These are phyloP conservation scores for Stictonetta naevosa DNA, from an alignment of 2,113 vertebrate genomes.

Conservation along the genomic window DNA sequence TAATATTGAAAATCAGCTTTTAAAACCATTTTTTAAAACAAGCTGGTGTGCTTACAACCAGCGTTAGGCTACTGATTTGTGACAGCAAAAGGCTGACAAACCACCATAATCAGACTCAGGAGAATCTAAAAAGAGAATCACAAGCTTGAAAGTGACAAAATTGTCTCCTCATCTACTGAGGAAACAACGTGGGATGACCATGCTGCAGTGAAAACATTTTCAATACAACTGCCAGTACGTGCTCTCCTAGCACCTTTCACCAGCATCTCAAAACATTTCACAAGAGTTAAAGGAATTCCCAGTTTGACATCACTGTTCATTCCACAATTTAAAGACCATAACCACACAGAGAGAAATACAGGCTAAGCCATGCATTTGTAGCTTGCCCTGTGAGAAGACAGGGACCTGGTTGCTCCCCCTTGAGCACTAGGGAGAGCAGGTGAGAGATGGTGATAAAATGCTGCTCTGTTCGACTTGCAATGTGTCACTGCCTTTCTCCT, in stretches of 20 bases:
- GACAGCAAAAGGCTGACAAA: constrained; percentile 42
- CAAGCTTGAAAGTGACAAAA: constrained; percentile 49
- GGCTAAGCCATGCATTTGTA: not conserved
- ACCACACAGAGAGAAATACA: not conserved
- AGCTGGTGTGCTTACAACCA: constrained; percentile 31
- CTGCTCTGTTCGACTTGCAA: not conserved
- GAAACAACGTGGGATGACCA: constrained; percentile 31
- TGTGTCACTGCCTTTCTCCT: not conserved
- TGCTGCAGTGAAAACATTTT: constrained; percentile 17
- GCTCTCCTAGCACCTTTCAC: not conserved
- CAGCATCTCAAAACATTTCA: not conserved
- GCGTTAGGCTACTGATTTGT: not conserved
- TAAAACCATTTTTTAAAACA: constrained; percentile 36
- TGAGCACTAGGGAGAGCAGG: not conserved
- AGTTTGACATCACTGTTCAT: not conserved
- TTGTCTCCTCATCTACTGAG: constrained; percentile 26
- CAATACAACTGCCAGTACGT: fast-evolving
- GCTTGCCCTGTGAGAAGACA: not conserved
- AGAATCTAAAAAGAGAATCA: constrained; percentile 50
- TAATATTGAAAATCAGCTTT: not conserved
- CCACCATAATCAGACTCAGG: constrained; percentile 8
- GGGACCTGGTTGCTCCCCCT: not conserved
- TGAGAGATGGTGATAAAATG: not conserved
- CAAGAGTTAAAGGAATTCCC: not conserved
- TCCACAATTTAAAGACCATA: not conserved